Base-by-base conservation (phyloP, 2,113 vertebrate genomes). In the Capreolus pygargus region DNA sequence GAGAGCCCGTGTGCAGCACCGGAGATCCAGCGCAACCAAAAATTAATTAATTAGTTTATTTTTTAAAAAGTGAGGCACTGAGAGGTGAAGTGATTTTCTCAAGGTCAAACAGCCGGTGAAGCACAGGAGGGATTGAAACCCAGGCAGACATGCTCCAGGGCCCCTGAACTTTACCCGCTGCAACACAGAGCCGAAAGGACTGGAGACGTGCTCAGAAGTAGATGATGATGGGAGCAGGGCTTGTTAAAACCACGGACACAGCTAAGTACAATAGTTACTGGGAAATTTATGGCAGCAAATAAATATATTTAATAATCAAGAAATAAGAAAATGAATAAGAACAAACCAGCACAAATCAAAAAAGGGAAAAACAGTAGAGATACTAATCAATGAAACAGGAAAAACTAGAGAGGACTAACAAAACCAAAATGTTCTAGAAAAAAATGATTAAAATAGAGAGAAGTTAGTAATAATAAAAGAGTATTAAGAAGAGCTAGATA, bases 311-410 rank as follows among this genome's bases (percentile, higher is more conserved):
- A 54, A 54, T 27, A 83, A 45, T 82, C 16, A 64, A 78, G 30
- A 78, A 85, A 86, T 58, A 33, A 45, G 28, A 79, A 86, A 91
- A 61, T 84, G 87, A 86, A 47, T 45, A 94, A 70, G 33, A 61
- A 30, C 30, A 79, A 92, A 89, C 28, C 7, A 82, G 15, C 0
- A 50, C 8, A 86, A 90, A 76, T 7, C 8, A 7, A 79, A 81
- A 33, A 85, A 30, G 27, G 21, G 58, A 79, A 50, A 76, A 86
- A 91, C 19, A 79, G 74, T 85, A 85, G 67, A 52, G 47, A 67
- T 54, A 39, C 16, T 50, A 74, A 50, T 89, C 57, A 70, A 23
- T 85, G 17, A 95, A 57, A 95, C 15, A 76, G 85, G 76, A n/a
- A 70, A 58, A 52, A 81, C 12, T 14, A 57, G 9, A 92, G 57